Base-by-base conservation (phyloP, 1,140 invertebrate genomes). In the Heliconius nattereri region DNA sequence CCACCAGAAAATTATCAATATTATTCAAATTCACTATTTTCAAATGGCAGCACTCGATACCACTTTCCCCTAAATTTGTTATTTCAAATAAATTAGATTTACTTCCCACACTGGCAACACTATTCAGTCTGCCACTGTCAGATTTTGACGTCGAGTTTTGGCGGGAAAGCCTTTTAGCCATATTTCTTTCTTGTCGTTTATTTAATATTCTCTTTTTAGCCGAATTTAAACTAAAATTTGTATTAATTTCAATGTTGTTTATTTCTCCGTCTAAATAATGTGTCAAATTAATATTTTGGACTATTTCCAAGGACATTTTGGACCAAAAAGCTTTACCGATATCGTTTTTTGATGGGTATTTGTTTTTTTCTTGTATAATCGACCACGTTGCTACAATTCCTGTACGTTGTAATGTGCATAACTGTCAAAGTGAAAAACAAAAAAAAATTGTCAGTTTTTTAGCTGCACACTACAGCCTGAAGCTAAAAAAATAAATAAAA, bases 311-410 rank as follows among this genome's bases (percentile, higher is more conserved):
- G 78, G 86, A 90, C 54, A 91, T 83, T 86, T 90, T 94, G 0
- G 94, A 92, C 90, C 92, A 94, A 74, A 85, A 91, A 0, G 92
- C 89, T 85, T 92, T 92, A 2, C 92, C 92, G 1, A 91, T 84
- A 26, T 94, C 90, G 8, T 71, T 75, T 23, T 16, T 26, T 19
- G 60, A 66, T 0, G 73, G 52, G 1, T 66, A 80, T 82, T 83
- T 87, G 2, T 81, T 74, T 78, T 86, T 94, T 37, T 93, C 90
- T 84, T 91, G 90, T n/a, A 92, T 80, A 79, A 95, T 87, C 1
- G 86, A 89, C 91, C 93, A 95, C 80, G 93, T 86, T 76, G 85
- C 90, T 40, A 95, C 72, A 57, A 92, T 81, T 26, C 94, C 94
- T 78, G 81, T 85, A 40, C 87, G 82, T 86, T 93, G 92, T 70